phyloP scores from a whole-genome alignment of 2,888 invertebrate genomes.

The Amiota communis region DNA sequence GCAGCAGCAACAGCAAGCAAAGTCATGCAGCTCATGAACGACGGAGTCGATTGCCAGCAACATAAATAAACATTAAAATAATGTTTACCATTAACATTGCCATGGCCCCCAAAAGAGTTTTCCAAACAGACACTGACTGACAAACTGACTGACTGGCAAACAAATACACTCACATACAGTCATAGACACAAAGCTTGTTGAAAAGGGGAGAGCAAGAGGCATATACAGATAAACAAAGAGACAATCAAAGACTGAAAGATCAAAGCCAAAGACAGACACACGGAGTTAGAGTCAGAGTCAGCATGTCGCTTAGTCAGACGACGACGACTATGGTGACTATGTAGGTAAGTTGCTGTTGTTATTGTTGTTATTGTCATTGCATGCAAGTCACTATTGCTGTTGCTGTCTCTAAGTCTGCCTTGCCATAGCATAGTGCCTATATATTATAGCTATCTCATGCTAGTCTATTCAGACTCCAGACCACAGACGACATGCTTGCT shows the following conservation, averaged over 20 bases:
- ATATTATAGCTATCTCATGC: no score
- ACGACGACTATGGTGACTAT: background rate
- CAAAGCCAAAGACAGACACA: conserved; percentile 38
- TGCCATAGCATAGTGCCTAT: no score
- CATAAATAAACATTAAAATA: conserved; percentile 67
- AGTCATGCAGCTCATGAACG: background rate
- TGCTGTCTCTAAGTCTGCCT: no score
- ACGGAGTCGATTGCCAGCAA: conserved; percentile 50
- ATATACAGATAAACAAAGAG: conserved; percentile 41
- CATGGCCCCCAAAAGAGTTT: conserved; percentile 60
- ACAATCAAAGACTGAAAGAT: conserved; percentile 36
- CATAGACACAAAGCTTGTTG: no score
- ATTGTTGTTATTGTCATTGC: background rate
- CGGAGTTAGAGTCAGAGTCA: conserved; percentile 41
- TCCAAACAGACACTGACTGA: conserved; percentile 9
- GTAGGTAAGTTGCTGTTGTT: conserved; percentile 48
- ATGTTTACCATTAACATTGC: conserved; percentile 67
- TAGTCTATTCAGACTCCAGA: background rate
- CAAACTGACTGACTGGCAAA: conserved; percentile 7
- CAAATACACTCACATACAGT: background rate
- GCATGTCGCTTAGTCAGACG: conserved; percentile 45
- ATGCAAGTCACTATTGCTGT: no score
- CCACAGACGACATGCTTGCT: background rate
- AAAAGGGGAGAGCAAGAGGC: no score
- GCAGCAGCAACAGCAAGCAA: background rate